Evolutionary conservation across 2,113 vertebrate species (phyloP).

Genomic region (Gallinago media): DNA sequence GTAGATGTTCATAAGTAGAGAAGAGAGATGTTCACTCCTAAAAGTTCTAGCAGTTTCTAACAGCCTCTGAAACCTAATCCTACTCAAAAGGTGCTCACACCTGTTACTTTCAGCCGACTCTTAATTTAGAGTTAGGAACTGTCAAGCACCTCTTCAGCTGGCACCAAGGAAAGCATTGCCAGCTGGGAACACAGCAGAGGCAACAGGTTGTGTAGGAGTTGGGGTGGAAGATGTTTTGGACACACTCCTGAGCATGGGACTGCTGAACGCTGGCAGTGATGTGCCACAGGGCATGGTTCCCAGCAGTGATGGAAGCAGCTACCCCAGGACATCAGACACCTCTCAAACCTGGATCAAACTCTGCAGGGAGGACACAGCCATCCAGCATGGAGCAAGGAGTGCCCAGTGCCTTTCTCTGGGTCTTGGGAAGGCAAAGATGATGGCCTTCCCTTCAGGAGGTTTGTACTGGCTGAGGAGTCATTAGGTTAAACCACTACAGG

Average conservation of each 20-base stretch:
- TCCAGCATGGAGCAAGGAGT: not conserved
- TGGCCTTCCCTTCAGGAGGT: not conserved
- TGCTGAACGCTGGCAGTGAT: not conserved
- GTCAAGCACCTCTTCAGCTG: not conserved
- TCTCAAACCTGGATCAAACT: not conserved
- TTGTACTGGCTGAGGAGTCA: not conserved
- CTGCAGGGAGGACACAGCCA: not conserved
- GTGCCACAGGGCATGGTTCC: not conserved
- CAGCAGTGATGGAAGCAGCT: not conserved
- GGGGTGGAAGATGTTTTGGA: not conserved
- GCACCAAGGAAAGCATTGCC: not conserved
- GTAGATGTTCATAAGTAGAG: not conserved
- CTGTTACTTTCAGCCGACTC: not conserved
- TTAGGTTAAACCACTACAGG: not conserved
- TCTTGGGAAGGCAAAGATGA: not conserved
- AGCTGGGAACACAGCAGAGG: not conserved
- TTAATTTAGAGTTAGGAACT: not conserved
- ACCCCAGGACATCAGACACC: not conserved
- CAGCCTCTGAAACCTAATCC: not conserved
- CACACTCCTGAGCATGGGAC: not conserved
- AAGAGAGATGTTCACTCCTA: not conserved
- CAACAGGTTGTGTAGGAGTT: not conserved
- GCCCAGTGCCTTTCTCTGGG: not conserved
- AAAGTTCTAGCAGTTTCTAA: not conserved
- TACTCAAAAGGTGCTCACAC: not conserved